Base-by-base conservation (phyloP, 2,888 invertebrate genomes). In the Tetragonula carbonaria region DNA sequence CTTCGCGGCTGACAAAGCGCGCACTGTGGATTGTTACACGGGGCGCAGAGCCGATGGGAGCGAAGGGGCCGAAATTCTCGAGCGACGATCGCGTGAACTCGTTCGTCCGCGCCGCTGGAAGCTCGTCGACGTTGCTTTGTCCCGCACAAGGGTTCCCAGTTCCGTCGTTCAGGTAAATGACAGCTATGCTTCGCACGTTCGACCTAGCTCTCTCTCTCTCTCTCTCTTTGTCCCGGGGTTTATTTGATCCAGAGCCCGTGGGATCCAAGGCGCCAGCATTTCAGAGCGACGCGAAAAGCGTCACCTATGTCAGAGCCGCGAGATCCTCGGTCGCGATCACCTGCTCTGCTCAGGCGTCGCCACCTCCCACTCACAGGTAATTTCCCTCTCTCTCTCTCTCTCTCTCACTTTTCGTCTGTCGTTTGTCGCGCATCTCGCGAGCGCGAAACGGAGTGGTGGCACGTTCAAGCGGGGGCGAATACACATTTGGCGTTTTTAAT, bases 291-390 rank as follows among this genome's bases (percentile, higher is more conserved):
- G 96, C 94, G 55, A 95, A 94, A 88, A 94, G 94, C 86, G 93
- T 92, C 63, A 91, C 94, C 50, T 93, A 94, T 83, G 91, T 92
- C 80, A 92, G 94, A 82, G 87, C 93, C 72, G 93, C 94, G 78
- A 95, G 94, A 51, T 94, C 95, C 80, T 95, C 95, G 80, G 95
- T 97, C 91, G 96, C 96, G 45, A 93, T 97, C 77, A 94, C 96
- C 71, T 97, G 97, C 92, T 96, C 96, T 91, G 96, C 97, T 78
- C 97, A 97, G 94, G 96, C 96, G 6, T 96, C 95, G 95, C 97
- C 97, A 72, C 96, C 97, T 88, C 97, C 97, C 89, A 93, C 96
- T 82, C 96, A 96, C 96, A 97, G 97, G 97, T 97, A 95, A 91
- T 88, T 28, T 33, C 18, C 18, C 14, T 57, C 5, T 23, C 66